Evolutionary conservation across 2,113 vertebrate species (phyloP).

Genomic region (Desmodus rotundus): DNA sequence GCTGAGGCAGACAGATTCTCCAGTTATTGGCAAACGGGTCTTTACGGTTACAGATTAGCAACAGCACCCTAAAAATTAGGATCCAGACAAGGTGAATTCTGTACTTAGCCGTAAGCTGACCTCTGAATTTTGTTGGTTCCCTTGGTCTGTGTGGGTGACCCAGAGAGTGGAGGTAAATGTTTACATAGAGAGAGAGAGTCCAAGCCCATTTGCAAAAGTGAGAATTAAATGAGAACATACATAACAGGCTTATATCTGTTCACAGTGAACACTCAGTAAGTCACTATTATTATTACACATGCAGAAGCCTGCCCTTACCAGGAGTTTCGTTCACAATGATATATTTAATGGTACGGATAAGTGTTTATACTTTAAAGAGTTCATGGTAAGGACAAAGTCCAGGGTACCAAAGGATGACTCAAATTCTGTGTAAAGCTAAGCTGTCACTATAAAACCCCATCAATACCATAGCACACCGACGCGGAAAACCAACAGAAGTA

Average conservation of each 20-base stretch:
- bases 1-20: not conserved
- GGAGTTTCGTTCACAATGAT: not conserved
- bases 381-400: not conserved
- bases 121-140: not conserved
- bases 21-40: not conserved
- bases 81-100: not conserved
- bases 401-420: not conserved
- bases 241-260: not conserved
- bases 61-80: not conserved
- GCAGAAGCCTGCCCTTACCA: not conserved
- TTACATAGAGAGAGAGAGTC: not conserved
- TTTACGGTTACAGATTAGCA: not conserved
- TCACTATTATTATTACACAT: not conserved
- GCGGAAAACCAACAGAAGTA: slow-evolving; percentile 37
- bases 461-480: not conserved
- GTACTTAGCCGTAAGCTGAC: not conserved
- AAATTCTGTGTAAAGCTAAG: not conserved
- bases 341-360: not conserved
- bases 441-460: not conserved
- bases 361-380: not conserved
- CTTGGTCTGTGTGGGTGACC: not conserved
- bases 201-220: not conserved
- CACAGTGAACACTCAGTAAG: not conserved
- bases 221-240: not conserved
- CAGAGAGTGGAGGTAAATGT: not conserved